These are phyloP conservation scores for Ormyrus nitidulus DNA, from an alignment of 2,888 invertebrate species.

Conservation along the genomic window DNA sequence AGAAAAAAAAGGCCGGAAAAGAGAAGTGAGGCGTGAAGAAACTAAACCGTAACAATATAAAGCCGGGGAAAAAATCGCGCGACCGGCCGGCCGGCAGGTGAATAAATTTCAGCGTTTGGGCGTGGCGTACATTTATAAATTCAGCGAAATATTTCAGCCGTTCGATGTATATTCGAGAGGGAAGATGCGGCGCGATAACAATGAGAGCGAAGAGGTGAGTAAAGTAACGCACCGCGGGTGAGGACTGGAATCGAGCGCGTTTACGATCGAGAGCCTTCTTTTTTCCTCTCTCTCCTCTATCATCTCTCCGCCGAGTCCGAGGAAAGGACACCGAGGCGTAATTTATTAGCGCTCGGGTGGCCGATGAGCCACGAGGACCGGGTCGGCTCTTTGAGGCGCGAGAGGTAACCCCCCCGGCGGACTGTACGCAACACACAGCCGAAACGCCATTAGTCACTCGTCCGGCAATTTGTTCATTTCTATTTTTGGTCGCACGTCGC, in stretches of 20 bases:
- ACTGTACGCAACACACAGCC: conserved; percentile 45
- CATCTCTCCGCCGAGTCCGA: neutral
- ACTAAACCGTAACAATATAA: conserved; percentile 26
- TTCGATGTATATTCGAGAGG: neutral
- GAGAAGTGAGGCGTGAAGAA: conserved; percentile 43
- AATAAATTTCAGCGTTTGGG: conserved; percentile 10
- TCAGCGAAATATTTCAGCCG: too few species aligned
- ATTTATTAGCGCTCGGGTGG: conserved; percentile 62
- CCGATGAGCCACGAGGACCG: conserved; percentile 47
- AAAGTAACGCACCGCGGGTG: neutral
- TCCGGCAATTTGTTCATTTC: conserved; percentile 68
- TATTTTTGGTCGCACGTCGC: conserved; percentile 64
- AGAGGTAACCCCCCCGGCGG: conserved; percentile 23
- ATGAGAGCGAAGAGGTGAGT: neutral
- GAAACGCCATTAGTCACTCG: conserved; percentile 65
- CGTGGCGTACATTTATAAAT: too few species aligned
- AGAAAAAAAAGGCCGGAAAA: neutral
- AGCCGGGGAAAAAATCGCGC: neutral
- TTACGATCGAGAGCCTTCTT: conserved; percentile 11
- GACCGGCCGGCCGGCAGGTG: neutral
- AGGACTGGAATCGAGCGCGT: conserved; percentile 31
- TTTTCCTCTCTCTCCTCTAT: conserved; percentile 18
- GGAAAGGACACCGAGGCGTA: conserved; percentile 42
- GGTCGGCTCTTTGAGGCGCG: conserved; percentile 52
- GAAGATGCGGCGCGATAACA: conserved; percentile 16